Conservation (phyloP, 2,797 vertebrate species). For the Sciurus vulgaris region DNA sequence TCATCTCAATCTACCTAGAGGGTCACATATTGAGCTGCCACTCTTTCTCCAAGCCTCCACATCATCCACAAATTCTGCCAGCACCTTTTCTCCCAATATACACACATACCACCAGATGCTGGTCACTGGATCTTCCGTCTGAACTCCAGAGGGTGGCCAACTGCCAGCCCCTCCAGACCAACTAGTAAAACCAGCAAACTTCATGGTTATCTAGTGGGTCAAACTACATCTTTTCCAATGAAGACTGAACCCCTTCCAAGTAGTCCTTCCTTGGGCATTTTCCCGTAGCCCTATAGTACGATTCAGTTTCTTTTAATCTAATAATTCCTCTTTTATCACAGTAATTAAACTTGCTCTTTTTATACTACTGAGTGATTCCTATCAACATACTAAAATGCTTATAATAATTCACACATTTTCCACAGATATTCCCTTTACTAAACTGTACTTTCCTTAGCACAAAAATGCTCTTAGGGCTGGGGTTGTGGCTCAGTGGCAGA, state of each 20-base stretch:
- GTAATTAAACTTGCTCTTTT: neutral
- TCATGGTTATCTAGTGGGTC: neutral
- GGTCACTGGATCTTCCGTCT: too few species aligned
- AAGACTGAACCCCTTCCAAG: neutral
- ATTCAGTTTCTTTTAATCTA: neutral
- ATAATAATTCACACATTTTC: neutral
- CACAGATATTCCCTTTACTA: too few species aligned
- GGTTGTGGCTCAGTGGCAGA: too few species aligned
- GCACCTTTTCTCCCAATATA: neutral
- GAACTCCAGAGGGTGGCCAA: neutral
- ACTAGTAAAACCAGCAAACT: neutral
- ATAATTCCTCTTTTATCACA: neutral
- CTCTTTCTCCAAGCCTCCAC: neutral
- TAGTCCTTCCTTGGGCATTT: neutral
- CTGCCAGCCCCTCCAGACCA: neutral
- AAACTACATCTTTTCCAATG: neutral
- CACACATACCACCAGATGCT: neutral
- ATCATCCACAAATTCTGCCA: neutral
- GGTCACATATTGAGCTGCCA: neutral
- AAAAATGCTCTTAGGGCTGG: neutral
- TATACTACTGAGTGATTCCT: neutral
- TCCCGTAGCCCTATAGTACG: neutral
- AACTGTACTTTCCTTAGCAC: neutral
- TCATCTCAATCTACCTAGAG: neutral
- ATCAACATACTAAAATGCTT: neutral